Percentiles rank a stretch among this genome's conserved stretches.
phyloP scores from a whole-genome alignment of 2,797 vertebrate species.

The Yasuhikotakia modesta region DNA sequence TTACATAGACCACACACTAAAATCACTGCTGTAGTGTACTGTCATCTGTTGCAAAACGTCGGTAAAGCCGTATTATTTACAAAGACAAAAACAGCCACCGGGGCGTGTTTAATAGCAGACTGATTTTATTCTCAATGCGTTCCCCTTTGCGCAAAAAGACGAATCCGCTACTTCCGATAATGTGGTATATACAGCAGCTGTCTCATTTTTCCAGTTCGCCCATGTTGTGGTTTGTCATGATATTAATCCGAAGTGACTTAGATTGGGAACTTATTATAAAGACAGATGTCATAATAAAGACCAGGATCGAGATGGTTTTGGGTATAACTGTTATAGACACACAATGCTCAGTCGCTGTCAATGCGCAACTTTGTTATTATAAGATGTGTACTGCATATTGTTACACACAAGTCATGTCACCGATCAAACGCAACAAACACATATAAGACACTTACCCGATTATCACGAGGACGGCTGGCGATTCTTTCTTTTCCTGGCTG shows the following conservation, averaged over 20 bases:
- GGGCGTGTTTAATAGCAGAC: background rate
- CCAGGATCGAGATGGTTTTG: background rate
- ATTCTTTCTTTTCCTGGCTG: background rate
- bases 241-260: slow-evolving; percentile 11
- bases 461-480: slow-evolving; percentile 8
- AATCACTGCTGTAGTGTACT: background rate
- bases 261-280: slow-evolving; percentile 11
- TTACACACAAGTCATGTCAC: background rate
- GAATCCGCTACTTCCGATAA: background rate
- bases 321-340: background rate
- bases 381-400: background rate
- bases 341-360: background rate
- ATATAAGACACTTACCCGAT: slow-evolving; percentile 30
- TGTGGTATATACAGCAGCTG: background rate
- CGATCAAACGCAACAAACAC: background rate
- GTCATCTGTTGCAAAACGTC: background rate
- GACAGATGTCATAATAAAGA: background rate
- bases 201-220: background rate
- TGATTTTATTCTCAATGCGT: background rate
- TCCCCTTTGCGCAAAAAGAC: background rate
- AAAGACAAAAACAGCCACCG: slow-evolving; percentile 9
- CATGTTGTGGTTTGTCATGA: background rate
- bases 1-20: background rate
- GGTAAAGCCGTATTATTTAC: slow-evolving; percentile 12
- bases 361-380: slow-evolving; percentile 6